Evolutionary conservation across 2,888 invertebrate genomes (phyloP), one percentile per base, ranked within the genome.

Genomic region (Platycheirus albimanus): DNA sequence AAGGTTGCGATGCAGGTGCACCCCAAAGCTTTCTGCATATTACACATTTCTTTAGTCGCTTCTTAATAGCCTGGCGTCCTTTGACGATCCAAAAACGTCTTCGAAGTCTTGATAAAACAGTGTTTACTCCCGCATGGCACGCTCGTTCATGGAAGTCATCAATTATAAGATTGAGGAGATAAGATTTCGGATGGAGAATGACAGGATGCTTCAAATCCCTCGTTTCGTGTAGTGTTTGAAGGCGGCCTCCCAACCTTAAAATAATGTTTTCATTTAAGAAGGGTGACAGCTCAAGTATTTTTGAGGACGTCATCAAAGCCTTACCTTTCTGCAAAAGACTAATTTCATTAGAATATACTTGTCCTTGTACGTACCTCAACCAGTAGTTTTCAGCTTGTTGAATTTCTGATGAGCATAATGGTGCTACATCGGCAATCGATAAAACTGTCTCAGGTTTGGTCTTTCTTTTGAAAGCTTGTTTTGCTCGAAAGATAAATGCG

Each of bases 311-410:
- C 15, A 1, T 20, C 3, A 64, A 3, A 10, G 13, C 10, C n/a
- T 15, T 33, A 2, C 45, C 11, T 30, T 54, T 56, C 36, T 69
- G 36, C 33, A 67, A 67, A 6, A 67, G 13, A 69, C 15, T 24
- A 13, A 69, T 47, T 45, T 56, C 69, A 10, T 45, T 56, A 56
- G 24, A 2, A 66, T 24, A 66, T 17, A 28, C 2, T 17, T n/a
- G 20, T 7, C 38, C 2, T 51, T 66, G 66, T 24, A 47, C 66
- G 28, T 51, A 66, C 66, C 66, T 58, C 10, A 58, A 15, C 43
- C 58, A 58, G 8, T 43, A 11, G 10, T 58, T 58, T 17, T 58
- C 43, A 20, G 64, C 38, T n/a, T 17, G 7, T 0, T 51, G 28
- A 13, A 52, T 41, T 11, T 66, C 41, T 5, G 11, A 17, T 3